Conservation (phyloP, 1,140 invertebrate genomes). For the Drosophila bipectinata region DNA sequence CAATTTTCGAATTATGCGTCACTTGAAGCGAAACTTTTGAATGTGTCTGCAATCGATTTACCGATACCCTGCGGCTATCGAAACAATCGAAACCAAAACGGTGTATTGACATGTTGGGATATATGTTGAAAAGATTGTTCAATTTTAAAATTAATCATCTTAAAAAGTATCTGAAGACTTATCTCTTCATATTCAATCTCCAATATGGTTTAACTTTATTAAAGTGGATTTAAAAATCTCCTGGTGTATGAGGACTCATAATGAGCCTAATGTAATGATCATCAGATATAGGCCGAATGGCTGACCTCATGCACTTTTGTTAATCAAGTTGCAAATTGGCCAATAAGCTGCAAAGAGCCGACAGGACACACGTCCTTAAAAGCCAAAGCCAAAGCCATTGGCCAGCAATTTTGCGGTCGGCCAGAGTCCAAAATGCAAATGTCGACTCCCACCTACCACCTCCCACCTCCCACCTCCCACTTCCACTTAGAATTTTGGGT, state of each 20-base stretch:
- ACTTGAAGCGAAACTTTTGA: not conserved
- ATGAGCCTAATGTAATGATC: constrained; percentile 24
- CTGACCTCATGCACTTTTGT: constrained; percentile 49
- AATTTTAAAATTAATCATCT: too few relatives aligned
- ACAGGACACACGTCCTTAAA: constrained; percentile 46
- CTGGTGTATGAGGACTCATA: constrained; percentile 4
- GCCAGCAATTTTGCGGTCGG: constrained; percentile 57
- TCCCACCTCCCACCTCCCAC: not conserved
- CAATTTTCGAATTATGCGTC: constrained; percentile 68
- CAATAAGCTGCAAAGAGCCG: constrained; percentile 60
- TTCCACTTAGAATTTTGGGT: not conserved
- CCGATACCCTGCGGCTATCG: constrained; percentile 26
- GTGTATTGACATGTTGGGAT: not conserved
- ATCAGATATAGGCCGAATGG: constrained; percentile 6
- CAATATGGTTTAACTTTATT: constrained; percentile 75
- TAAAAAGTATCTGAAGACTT: too few relatives aligned
- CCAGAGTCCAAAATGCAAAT: constrained; percentile 62
- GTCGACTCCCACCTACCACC: not conserved
- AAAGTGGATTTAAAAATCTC: constrained; percentile 19
- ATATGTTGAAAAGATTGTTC: too few relatives aligned
- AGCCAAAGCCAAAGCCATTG: constrained; percentile 36
- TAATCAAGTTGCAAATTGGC: constrained; percentile 76
- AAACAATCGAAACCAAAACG: not conserved
- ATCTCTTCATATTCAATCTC: constrained; percentile 40
- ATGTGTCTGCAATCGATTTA: constrained; percentile 1